Base-by-base conservation (phyloP, 2,888 invertebrate genomes). In the Apodemia mormo region DNA sequence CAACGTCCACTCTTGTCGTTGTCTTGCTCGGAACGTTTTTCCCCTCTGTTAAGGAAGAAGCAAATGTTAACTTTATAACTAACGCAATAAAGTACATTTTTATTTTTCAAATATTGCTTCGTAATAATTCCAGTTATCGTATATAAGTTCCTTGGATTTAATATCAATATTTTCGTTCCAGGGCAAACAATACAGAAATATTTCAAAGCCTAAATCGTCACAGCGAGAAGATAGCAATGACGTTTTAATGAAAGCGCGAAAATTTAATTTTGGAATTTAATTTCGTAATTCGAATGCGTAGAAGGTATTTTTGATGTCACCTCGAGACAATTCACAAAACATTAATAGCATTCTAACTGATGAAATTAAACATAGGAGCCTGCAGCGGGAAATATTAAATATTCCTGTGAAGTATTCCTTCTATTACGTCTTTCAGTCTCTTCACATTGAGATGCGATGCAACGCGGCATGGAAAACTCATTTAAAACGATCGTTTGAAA, bases 191-290 rank as follows among this genome's bases (percentile, higher is more conserved):
- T 12, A 40, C 7, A 12, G 45, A 45, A 45, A 45, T 45, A 58
- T 61, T 61, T 61, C 33, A 33, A 30, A 14, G 61, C 33, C 33
- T 14, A 10, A 61, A 33, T 61, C 61, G 5, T 33, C 61, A 61
- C 30, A 58, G 12, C 12, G 33, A 30, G 6, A 54, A 37, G 6
- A 43, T 43, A 7, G 65, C 54, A 37, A 65, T 52, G 14, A 65
- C 49, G 54, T 29, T 49, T 49, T 78, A 81, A 79, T 80, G 80
- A 80, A 81, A 81, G 80, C 82, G 82, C 82, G 82, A 80, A 81
- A 87, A 85, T 85, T 87, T 82, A 83, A 85, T 88, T 86, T 85
- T 76, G 80, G 79, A 85, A 86, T 87, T 86, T 85, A 87, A 88
- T 87, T 87, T 83, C 77, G 81, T 81, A 80, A 86, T 88, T 86